These are phyloP conservation scores for Chaetodon trifasciatus DNA, from an alignment of 2,797 vertebrate species.

Conservation along the genomic window DNA sequence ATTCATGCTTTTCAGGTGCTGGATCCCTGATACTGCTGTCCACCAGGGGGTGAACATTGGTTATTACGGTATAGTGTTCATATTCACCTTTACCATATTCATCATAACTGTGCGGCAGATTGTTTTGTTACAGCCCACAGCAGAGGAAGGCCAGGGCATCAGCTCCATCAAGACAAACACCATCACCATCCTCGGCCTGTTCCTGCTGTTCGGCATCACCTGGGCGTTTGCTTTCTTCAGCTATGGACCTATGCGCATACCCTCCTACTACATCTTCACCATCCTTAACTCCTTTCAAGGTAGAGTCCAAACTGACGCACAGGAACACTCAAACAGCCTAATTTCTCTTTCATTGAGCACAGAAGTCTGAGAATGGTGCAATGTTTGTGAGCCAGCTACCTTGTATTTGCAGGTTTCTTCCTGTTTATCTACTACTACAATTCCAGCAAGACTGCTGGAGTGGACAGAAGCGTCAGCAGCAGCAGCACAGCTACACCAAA, in stretches of 20 bases:
- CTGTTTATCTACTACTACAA: conserved; percentile 76
- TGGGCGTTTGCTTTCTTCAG: conserved; percentile 80
- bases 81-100: conserved; percentile 64
- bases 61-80: conserved; percentile 72
- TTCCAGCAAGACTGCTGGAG: conserved; percentile 20
- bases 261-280: conserved; percentile 76
- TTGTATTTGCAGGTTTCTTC: conserved; percentile 70
- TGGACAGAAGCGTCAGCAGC: accelerated
- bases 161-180: conserved; percentile 26
- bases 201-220: conserved; percentile 71
- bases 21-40: conserved; percentile 60
- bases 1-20: conserved; percentile 68
- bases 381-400: neutral
- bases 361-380: neutral
- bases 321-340: neutral
- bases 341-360: accelerated
- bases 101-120: conserved; percentile 31
- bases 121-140: accelerated
- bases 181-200: conserved; percentile 61
- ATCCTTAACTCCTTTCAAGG: conserved; percentile 80
- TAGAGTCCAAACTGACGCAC: conserved; percentile 14
- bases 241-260: conserved; percentile 51
- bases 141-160: accelerated
- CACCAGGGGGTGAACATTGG: conserved; percentile 69
- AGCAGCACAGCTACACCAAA: neutral